Evolutionary conservation across 30 jellyfish, hydroid and myxozoan genomes (phyloP).

Genomic region (Aurelia coerulea): DNA sequence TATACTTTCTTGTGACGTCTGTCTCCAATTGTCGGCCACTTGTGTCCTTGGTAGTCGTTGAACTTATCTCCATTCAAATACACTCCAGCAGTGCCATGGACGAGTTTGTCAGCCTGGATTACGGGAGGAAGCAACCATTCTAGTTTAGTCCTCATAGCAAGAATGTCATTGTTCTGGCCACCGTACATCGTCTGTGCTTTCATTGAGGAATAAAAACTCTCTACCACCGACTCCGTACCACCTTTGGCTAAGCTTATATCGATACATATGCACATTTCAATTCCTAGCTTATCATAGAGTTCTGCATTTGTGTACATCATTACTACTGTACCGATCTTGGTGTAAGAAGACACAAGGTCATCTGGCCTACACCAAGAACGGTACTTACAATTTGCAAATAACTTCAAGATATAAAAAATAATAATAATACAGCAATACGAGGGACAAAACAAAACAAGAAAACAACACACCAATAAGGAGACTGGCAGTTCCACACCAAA

Average conservation of each 20-base stretch:
- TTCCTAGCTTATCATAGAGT: conserved; percentile 1
- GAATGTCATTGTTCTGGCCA: conserved; percentile 11
- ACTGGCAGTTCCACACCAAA: too few species aligned
- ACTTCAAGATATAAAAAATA: too few species aligned
- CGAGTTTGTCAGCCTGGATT: conserved; percentile 33
- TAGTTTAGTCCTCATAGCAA: conserved; percentile 29
- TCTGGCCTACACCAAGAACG: too few species aligned
- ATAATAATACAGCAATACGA: too few species aligned
- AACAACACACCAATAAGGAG: too few species aligned
- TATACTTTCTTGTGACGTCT: neutral
- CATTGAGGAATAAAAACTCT: conserved; percentile 38
- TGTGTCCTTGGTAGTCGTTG: conserved; percentile 6
- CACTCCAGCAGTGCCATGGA: conserved; percentile 15
- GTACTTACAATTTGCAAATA: too few species aligned
- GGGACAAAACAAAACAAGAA: too few species aligned
- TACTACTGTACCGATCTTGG: too few species aligned
- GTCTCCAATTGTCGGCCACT: conserved; percentile 51
- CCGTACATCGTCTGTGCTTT: conserved; percentile 34
- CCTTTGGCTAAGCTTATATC: conserved; percentile 27
- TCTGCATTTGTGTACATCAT: conserved; percentile 6
- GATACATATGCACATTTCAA: conserved; percentile 30
- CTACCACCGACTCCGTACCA: conserved; percentile 20
- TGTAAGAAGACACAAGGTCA: too few species aligned
- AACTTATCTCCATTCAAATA: conserved; percentile 27
- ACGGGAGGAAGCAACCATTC: conserved; percentile 50